Percentiles rank a stretch among this genome's conserved stretches.
These are phyloP conservation scores for Dermolepida albohirtum DNA, from an alignment of 2,888 invertebrate genomes.

Conservation along the genomic window DNA sequence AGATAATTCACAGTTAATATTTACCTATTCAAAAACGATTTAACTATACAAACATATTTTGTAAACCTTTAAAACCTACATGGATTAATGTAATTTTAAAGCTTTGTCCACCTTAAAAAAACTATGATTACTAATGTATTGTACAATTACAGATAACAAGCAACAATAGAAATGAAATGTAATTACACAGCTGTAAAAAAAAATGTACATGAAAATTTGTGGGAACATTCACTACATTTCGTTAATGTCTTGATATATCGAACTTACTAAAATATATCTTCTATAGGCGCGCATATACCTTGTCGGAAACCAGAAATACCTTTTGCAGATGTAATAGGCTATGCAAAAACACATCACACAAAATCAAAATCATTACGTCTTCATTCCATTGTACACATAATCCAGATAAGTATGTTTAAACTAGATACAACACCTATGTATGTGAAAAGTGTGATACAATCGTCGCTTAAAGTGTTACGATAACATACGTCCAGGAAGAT, in stretches of 20 bases:
- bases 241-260: too few species aligned
- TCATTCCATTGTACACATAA: slow-evolving; percentile 31
- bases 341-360: slow-evolving; percentile 58
- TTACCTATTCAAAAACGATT: too few species aligned
- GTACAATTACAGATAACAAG: too few species aligned
- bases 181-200: neutral
- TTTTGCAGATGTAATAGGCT: slow-evolving; percentile 61
- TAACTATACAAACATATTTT: too few species aligned
- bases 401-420: slow-evolving; percentile 32
- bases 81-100: too few species aligned
- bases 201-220: neutral
- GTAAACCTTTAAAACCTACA: too few species aligned
- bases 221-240: too few species aligned
- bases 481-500: slow-evolving; percentile 6
- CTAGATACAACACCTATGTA: slow-evolving; percentile 27
- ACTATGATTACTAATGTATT: too few species aligned
- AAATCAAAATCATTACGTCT: slow-evolving; percentile 38
- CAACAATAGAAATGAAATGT: neutral
- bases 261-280: slow-evolving; percentile 54
- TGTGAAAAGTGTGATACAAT: neutral
- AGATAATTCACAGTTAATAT: too few species aligned
- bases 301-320: slow-evolving; percentile 60
- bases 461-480: neutral
- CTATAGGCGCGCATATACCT: slow-evolving; percentile 55
- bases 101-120: too few species aligned